Evolutionary conservation across 2,888 invertebrate species (phyloP).

Genomic region (Galerucella calmariensis): DNA sequence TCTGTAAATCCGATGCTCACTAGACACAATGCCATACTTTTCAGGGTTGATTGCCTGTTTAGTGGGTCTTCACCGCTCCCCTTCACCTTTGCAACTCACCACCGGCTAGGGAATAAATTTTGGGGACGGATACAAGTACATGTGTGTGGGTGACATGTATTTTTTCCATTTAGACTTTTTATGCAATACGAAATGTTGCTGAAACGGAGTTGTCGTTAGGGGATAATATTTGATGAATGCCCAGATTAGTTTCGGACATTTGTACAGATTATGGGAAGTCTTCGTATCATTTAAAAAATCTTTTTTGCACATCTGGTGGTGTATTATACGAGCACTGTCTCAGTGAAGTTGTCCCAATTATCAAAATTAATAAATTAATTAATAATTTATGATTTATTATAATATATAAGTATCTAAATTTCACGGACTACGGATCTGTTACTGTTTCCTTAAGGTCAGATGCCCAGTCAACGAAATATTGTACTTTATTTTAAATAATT

Average conservation of each 20-base stretch:
- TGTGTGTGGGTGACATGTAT: constrained; percentile 32
- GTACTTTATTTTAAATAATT: no score
- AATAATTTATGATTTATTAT: no score
- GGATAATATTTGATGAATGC: constrained; percentile 13
- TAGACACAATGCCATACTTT: constrained; percentile 43
- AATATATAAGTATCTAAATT: no score
- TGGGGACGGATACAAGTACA: constrained; percentile 24
- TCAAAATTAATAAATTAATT: no score
- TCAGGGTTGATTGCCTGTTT: constrained; percentile 42
- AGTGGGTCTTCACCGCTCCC: constrained; percentile 26
- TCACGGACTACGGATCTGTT: no score
- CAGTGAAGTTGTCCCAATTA: no score
- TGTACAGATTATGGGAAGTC: constrained; percentile 4
- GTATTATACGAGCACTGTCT: no score
- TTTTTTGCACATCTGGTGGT: no score
- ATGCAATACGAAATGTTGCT: constrained; percentile 14
- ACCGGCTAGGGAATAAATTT: constrained; percentile 31
- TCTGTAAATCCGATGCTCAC: constrained; percentile 43
- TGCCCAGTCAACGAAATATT: no score
- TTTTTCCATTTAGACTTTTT: constrained; percentile 22
- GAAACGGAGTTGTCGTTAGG: constrained; percentile 2
- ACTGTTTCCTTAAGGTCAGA: no score
- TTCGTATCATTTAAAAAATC: not conserved
- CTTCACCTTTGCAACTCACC: constrained; percentile 8
- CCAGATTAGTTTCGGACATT: constrained; percentile 5